Evolutionary conservation across 2,888 invertebrate species (phyloP).

Genomic region (Sycophila texana): DNA sequence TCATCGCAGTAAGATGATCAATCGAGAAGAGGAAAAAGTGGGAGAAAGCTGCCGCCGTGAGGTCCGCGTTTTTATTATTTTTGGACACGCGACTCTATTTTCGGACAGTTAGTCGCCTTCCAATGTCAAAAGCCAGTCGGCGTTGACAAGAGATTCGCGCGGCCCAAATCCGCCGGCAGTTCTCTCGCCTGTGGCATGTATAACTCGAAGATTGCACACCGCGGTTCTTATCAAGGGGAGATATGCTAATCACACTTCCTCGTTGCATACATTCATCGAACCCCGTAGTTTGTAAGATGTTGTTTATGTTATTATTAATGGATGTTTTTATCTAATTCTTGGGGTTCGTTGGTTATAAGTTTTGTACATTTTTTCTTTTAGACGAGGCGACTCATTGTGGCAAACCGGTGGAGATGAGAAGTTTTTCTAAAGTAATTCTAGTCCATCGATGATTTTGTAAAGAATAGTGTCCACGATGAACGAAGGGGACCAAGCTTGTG

Average conservation of each 20-base stretch:
- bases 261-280: background rate
- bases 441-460: slow-evolving; percentile 1
- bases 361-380: too few relatives aligned
- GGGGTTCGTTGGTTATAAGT: too few relatives aligned
- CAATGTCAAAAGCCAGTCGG: background rate
- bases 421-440: slow-evolving; percentile 5
- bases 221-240: slow-evolving; percentile 1
- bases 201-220: background rate
- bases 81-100: slow-evolving; percentile 45
- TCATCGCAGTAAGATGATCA: background rate
- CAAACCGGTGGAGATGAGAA: too few relatives aligned
- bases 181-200: too few relatives aligned
- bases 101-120: slow-evolving; percentile 21
- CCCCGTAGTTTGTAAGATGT: background rate
- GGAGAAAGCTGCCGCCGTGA: background rate
- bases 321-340: background rate
- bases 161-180: too few relatives aligned
- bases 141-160: too few relatives aligned
- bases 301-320: background rate
- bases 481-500: slow-evolving; percentile 2
- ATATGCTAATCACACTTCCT: slow-evolving; percentile 43
- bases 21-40: slow-evolving; percentile 20
- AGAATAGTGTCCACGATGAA: slow-evolving; percentile 34
- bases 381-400: background rate
- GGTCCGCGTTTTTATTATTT: slow-evolving; percentile 45